Base-by-base conservation (phyloP, 2,113 vertebrate genomes). In the Salminus brasiliensis region DNA sequence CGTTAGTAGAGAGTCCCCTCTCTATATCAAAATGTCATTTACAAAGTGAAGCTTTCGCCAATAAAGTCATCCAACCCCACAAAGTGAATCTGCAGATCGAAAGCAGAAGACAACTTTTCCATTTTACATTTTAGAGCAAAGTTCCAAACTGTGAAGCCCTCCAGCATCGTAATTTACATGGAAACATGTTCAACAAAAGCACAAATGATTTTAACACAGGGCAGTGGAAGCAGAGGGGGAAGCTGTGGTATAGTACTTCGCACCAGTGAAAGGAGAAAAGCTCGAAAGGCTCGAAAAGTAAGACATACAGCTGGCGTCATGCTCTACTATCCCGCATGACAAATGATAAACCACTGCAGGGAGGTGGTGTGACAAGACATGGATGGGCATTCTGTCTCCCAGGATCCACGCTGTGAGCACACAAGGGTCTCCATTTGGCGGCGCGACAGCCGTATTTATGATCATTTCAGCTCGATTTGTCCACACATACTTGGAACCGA, bases 401-500 rank as follows among this genome's bases (percentile, higher is more conserved):
- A 86, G 83, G 87, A 89, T 80, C 52, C 39, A 49, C 53, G 43
- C 79, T 81, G 79, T 76, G 67, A 85, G 84, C 83, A 89, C 87
- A 89, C 87, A 89, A 86, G 85, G 81, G 72, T 74, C 81, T 83
- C 84, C 77, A 85, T 88, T 88, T 89, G 85, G 79, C 84, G 87
- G 82, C 81, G 68, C 78, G 85, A 85, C 86, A 84, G 75, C 84
- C 76, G 82, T 89, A 89, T 89, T 92, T 90, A 90, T 89, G 87
- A 87, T 83, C 70, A 49, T 85, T 90, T 88, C 69, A 89, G 89
- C 83, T 75, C 80, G 72, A 76, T 85, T 89, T 88, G 86, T 89
- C 88, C 73, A 86, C 43, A 78, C 43, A 21, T 55, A 39, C 66
- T 81, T 68, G 55, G 41, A 76, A 41, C 67, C 32, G 49, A 30